Conservation (phyloP, 1,140 invertebrate species). For the Mya arenaria region DNA sequence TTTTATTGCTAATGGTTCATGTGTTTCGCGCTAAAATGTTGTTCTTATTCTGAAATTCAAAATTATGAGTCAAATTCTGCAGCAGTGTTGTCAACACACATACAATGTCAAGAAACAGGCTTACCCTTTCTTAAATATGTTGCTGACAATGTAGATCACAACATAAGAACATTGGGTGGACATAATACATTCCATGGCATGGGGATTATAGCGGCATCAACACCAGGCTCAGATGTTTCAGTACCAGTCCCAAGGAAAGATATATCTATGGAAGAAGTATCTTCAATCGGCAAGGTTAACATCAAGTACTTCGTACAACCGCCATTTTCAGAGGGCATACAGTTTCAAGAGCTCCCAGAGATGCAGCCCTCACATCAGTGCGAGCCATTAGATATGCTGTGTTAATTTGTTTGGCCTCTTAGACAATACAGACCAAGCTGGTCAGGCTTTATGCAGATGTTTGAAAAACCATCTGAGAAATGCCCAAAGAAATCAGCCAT, state of each 20-base stretch:
- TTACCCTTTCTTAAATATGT: background rate
- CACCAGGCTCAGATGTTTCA: background rate
- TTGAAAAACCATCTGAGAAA: constrained; percentile 21
- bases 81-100: background rate
- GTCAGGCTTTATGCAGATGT: constrained; percentile 52
- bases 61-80: background rate
- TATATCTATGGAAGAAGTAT: background rate
- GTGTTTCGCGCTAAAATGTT: no score
- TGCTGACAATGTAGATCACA: constrained; percentile 15
- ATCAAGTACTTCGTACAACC: background rate
- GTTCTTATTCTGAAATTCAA: background rate
- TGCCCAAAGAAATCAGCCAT: constrained; percentile 63
- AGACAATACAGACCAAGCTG: constrained; percentile 16
- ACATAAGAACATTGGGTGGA: constrained; percentile 11
- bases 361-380: background rate
- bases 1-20: no score
- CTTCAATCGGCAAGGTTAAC: background rate
- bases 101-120: background rate
- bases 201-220: constrained; percentile 14
- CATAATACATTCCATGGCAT: constrained; percentile 18
- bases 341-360: background rate
- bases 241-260: background rate
- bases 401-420: background rate
- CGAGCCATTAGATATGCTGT: background rate
- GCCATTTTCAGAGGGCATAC: background rate